Base-by-base conservation (phyloP, 1,140 invertebrate genomes). In the Bombus superbus region DNA sequence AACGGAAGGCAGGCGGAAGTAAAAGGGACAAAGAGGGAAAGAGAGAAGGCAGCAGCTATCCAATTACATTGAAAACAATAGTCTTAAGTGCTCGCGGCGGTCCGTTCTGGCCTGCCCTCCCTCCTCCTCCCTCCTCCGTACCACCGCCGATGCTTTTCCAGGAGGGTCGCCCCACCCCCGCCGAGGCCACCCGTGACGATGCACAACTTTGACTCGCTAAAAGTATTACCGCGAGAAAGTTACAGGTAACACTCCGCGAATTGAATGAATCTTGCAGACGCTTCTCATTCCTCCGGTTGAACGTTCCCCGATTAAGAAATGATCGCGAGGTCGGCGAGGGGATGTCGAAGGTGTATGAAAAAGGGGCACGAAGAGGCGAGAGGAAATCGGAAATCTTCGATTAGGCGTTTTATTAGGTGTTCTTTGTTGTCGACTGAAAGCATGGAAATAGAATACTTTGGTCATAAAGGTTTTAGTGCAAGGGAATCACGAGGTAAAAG, bases 11-110 rank as follows among this genome's bases (percentile, higher is more conserved):
- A 69, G 71, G 85, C 82, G 90, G 89, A 88, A 81, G 89, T 85
- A 81, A 82, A 75, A 79, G 81, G 66, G 80, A 82, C 57, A 73
- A 78, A 88, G 79, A 81, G 83, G 81, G 88, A 85, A 69, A 89
- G 79, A 85, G 77, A 87, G 87, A 81, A 81, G 81, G 93, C 93
- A 92, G 91, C 91, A 95, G 93, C 95, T 95, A 95, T 96, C 95
- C 95, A 96, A 96, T 96, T 96, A 95, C 95, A 95, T 95, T 94
- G 95, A 95, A 96, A 96, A 91, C 88, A 89, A 93, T 92, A 92
- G 91, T 94, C 91, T 91, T 95, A 95, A 95, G 95, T 95, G 95
- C 95, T 94, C 91, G 91, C 91, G 92, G 92, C 91, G 93, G 90
- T 92, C 86, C 80, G 88, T 92, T 92, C 90, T 86, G 86, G 80